Conservation (phyloP, 2,888 invertebrate species). For the Pycnomerus fuliginosus region DNA sequence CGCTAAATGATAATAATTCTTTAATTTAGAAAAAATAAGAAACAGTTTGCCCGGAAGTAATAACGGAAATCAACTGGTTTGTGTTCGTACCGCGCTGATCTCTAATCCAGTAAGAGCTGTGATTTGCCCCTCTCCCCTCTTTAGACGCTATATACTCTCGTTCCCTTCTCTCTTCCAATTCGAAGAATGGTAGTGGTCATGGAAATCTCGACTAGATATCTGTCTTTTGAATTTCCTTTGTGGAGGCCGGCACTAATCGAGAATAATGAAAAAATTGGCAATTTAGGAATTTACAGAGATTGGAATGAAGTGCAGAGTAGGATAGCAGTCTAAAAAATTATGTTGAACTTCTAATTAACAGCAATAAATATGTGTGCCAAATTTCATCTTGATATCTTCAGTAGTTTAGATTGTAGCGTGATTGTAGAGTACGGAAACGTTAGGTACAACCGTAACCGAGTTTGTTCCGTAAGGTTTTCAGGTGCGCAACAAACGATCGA, state of each 20-base stretch:
- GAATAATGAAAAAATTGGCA: too few relatives aligned
- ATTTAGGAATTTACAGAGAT: too few relatives aligned
- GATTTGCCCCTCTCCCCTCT: conserved; percentile 15
- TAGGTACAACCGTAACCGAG: too few relatives aligned
- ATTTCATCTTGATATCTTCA: too few relatives aligned
- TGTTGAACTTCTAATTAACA: too few relatives aligned
- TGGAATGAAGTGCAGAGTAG: too few relatives aligned
- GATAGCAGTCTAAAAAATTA: too few relatives aligned
- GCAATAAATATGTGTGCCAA: too few relatives aligned
- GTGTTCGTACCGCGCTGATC: conserved; percentile 23
- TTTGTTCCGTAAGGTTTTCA: too few relatives aligned
- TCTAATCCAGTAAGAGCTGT: conserved; percentile 24
- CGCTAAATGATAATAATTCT: neutral
- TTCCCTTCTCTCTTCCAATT: conserved; percentile 20
- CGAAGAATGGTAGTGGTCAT: conserved; percentile 24
- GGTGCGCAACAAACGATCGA: too few relatives aligned
- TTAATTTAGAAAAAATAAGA: neutral
- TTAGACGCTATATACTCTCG: conserved; percentile 15
- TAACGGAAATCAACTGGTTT: conserved; percentile 14
- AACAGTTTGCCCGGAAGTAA: conserved; percentile 22
- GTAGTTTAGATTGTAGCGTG: too few relatives aligned
- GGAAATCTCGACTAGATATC: conserved; percentile 24
- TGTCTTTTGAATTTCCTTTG: conserved; percentile 24
- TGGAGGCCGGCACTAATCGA: conserved; percentile 23
- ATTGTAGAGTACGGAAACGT: too few relatives aligned